Evolutionary conservation across 2,888 invertebrate genomes (phyloP), one percentile per base, ranked within the genome.

Genomic region (Mythimna vitellina): DNA sequence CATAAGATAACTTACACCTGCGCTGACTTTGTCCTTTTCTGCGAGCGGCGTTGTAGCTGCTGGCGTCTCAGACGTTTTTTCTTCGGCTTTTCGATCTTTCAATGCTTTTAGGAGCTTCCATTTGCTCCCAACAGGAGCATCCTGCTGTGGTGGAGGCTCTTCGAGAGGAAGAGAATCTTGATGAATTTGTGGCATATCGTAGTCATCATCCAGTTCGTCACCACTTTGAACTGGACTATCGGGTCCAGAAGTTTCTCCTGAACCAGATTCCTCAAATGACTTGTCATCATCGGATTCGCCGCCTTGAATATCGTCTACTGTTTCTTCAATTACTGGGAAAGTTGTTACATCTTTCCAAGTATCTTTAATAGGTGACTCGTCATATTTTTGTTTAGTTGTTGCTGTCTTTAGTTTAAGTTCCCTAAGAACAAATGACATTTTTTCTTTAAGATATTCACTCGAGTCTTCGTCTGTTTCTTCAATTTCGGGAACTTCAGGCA

Each of bases 71-170:
- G 97, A 97, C 87, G 97, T 97, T 91, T 97, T 98, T 88, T 99
- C 98, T 92, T 99, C 99, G 5, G 98, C 98, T 94, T 99, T 99
- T 77, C 98, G 97, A 88, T 99, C 99, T 91, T 99, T 99, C 42
- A 99, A 93, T 1, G 99, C 98, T 93, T 99, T 99, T 4, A 99
- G 93, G 60, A 99, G 96, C 92, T 99, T 99, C 99, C 99, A 99
- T 92, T 98, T 98, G 89, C 98, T 98, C 12, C 98, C 98, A 66
- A 97, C 96, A 17, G 97, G 97, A 62, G 97, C 96, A 56, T 96
- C 96, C 78, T 96, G 96, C 72, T 94, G 96, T 9, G 86, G 96
- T 6, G 91, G 92, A 60, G 92, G 91, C 57, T 93, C 91, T 69
- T 91, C 88, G n/a, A 88, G 77, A 60, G 90, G 90, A 60, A 84